Evolutionary conservation across 2,113 vertebrate species (phyloP).

Genomic region (Ramphastos sulfuratus): DNA sequence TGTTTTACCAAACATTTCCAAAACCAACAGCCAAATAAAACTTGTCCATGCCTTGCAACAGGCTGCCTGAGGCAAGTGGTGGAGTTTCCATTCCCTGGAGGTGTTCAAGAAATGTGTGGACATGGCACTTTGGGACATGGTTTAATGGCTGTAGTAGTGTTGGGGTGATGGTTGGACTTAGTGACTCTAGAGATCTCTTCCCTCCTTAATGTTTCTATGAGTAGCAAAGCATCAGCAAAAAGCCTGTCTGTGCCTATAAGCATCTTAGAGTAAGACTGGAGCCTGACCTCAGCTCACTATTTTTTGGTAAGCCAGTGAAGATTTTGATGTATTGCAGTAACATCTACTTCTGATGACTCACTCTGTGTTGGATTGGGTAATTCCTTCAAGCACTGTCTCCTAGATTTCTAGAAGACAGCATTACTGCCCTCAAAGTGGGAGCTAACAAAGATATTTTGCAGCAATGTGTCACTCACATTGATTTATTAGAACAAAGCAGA

Average conservation of each 20-base stretch:
- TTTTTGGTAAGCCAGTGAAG: background rate
- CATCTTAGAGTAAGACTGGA: background rate
- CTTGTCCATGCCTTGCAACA: background rate
- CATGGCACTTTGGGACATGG: no score
- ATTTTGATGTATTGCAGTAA: background rate
- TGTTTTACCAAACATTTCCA: background rate
- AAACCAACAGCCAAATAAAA: background rate
- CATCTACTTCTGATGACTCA: background rate
- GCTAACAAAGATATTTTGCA: background rate
- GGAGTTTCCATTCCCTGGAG: no score
- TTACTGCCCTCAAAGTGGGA: background rate
- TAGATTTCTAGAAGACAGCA: background rate
- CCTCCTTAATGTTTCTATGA: fast-evolving
- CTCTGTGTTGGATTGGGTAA: background rate
- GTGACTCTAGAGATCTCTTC: background rate
- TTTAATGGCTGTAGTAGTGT: no score
- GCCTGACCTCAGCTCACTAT: background rate
- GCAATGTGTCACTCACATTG: background rate
- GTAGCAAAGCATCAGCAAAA: background rate
- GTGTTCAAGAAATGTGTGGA: no score
- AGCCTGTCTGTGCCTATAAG: background rate
- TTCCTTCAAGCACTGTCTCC: background rate
- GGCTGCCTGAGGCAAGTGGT: no score
- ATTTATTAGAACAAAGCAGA: background rate
- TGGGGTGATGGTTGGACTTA: no score